phyloP scores from a whole-genome alignment of 2,113 vertebrate species.

The Rallus limicola region DNA sequence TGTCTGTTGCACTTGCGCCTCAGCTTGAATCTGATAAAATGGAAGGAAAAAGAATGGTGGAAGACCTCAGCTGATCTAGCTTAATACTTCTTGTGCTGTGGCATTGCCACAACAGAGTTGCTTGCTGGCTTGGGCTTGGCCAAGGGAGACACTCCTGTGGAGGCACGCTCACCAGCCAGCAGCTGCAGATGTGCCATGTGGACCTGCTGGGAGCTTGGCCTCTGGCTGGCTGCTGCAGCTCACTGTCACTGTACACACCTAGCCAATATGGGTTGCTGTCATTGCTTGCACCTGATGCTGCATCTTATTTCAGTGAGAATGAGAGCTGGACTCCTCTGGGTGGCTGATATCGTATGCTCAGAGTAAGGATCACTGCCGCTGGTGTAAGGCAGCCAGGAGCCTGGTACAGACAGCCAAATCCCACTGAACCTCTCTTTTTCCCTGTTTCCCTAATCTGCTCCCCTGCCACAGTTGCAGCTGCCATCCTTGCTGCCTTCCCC shows the following conservation, averaged over 20 bases:
- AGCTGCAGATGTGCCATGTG: not conserved
- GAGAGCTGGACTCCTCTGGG: not conserved
- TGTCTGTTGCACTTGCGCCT: not conserved
- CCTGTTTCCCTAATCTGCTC: not conserved
- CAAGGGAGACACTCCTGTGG: not conserved
- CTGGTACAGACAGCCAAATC: not conserved
- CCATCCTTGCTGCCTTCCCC: not conserved
- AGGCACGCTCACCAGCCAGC: not conserved
- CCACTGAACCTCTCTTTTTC: not conserved
- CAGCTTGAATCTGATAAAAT: not conserved
- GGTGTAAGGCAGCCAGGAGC: not conserved
- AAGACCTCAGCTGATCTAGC: not conserved
- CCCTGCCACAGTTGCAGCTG: rapidly evolving
- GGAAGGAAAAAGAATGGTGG: not conserved
- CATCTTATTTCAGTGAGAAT: not conserved
- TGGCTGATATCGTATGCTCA: rapidly evolving
- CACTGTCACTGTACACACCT: not conserved
- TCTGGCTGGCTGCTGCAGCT: not conserved
- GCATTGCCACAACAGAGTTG: not conserved
- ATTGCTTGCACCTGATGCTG: not conserved
- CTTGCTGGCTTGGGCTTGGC: rapidly evolving
- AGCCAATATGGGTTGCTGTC: not conserved
- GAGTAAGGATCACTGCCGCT: not conserved
- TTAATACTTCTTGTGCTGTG: not conserved
- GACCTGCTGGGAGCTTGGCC: not conserved